These are phyloP conservation scores for Venustoraphidia nigricollis DNA, from an alignment of 2,888 invertebrate genomes.

Conservation along the genomic window DNA sequence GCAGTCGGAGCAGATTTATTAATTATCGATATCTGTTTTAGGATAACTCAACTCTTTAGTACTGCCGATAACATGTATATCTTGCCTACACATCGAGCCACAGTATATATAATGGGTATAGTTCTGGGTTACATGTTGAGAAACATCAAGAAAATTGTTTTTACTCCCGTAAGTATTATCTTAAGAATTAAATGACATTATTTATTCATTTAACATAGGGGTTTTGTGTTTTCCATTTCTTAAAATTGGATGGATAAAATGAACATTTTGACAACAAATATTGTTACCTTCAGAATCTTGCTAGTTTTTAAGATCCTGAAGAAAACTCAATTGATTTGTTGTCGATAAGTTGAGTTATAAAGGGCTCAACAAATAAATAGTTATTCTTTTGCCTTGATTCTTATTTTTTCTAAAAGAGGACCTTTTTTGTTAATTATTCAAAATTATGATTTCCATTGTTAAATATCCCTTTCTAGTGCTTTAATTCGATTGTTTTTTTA, in stretches of 20 bases:
- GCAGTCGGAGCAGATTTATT: neutral
- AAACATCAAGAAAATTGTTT: conserved; percentile 26
- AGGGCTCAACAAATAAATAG: no score
- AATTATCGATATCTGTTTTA: conserved; percentile 19
- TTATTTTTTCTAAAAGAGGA: neutral
- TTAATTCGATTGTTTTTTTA: neutral
- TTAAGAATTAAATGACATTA: neutral
- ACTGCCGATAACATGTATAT: conserved; percentile 56
- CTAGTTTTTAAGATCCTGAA: no score
- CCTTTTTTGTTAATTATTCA: neutral
- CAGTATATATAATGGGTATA: conserved; percentile 54
- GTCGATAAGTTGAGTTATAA: no score
- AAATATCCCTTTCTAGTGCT: neutral
- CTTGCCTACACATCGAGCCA: conserved; percentile 45
- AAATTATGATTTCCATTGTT: neutral
- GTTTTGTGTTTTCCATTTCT: no score
- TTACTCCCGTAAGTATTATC: conserved; percentile 29
- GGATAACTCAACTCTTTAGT: conserved; percentile 45
- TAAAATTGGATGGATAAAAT: no score
- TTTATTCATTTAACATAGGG: no score
- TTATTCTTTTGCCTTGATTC: no score
- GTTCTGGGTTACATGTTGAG: conserved; percentile 41
- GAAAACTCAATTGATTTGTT: no score
- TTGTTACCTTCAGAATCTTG: no score
- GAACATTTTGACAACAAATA: no score